Evolutionary conservation across 2,888 invertebrate species (phyloP).

Genomic region (Metacarcinus magister): DNA sequence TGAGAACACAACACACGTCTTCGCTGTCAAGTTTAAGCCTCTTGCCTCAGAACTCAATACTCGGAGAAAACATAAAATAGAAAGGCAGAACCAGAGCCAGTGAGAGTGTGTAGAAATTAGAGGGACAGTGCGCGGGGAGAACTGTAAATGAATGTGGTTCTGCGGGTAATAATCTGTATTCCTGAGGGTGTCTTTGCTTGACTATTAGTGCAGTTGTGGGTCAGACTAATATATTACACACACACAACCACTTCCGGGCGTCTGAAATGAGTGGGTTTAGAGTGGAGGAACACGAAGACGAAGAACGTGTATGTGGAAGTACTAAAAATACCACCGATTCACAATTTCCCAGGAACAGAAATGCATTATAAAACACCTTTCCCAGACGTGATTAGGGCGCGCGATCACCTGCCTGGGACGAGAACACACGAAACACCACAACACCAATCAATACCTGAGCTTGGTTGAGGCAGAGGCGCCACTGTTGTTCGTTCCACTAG

Average conservation of each 20-base stretch:
- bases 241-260: neutral
- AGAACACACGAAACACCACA: neutral
- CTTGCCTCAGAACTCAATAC: too few species aligned
- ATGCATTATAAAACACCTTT: conserved; percentile 4
- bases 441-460: conserved; percentile 26
- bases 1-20: too few species aligned
- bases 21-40: too few species aligned
- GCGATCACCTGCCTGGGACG: neutral
- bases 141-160: too few species aligned
- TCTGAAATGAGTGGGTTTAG: neutral
- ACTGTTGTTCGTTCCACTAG: neutral
- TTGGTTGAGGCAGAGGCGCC: neutral
- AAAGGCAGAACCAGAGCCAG: too few species aligned
- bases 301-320: neutral
- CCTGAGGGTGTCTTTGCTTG: too few species aligned
- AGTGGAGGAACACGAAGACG: neutral
- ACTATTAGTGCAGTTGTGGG: too few species aligned
- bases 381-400: neutral
- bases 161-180: too few species aligned
- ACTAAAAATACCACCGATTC: neutral
- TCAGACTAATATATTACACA: neutral
- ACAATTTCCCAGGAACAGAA: neutral
- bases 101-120: too few species aligned
- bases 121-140: too few species aligned
- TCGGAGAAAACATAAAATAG: too few species aligned